Evolutionary conservation across 2,888 invertebrate genomes (phyloP).

Genomic region (Macroteleia sp.): DNA sequence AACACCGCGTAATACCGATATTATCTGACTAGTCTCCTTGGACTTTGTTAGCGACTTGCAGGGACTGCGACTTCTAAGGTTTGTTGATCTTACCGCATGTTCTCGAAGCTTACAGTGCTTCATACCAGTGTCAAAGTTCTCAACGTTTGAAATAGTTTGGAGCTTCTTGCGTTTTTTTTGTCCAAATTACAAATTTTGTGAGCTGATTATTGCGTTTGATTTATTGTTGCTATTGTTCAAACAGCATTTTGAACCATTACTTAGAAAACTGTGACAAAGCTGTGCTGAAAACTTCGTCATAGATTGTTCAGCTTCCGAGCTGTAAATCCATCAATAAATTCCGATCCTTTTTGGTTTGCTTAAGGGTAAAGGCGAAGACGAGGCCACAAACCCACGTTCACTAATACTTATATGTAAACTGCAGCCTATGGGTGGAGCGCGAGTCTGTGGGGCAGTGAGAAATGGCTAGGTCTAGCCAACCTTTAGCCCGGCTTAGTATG

Average conservation of each 20-base stretch:
- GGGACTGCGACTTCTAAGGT: constrained; percentile 59
- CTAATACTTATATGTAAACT: constrained; percentile 56
- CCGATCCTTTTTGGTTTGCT: constrained; percentile 77
- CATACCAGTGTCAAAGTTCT: constrained; percentile 57
- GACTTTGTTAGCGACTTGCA: constrained; percentile 66
- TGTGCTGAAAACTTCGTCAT: no score
- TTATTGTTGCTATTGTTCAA: neutral
- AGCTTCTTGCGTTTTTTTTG: constrained; percentile 1
- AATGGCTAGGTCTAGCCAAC: constrained; percentile 83
- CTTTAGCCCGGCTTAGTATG: constrained; percentile 83
- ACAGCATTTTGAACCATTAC: no score
- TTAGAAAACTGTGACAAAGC: no score
- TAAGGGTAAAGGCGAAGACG: constrained; percentile 82
- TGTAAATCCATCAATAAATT: constrained; percentile 82
- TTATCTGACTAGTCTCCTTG: constrained; percentile 71
- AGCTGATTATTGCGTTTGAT: constrained; percentile 37
- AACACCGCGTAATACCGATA: constrained; percentile 77
- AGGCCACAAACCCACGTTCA: constrained; percentile 70
- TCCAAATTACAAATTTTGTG: constrained; percentile 11
- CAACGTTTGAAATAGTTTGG: neutral
- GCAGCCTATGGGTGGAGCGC: constrained; percentile 56
- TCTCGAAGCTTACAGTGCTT: constrained; percentile 56
- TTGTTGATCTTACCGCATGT: constrained; percentile 64
- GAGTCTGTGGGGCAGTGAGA: constrained; percentile 78
- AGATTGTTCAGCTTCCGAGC: constrained; percentile 22